Evolutionary conservation across 2,113 vertebrate genomes (phyloP), one percentile per base, ranked within the genome.

Genomic region (Zosterops lateralis): DNA sequence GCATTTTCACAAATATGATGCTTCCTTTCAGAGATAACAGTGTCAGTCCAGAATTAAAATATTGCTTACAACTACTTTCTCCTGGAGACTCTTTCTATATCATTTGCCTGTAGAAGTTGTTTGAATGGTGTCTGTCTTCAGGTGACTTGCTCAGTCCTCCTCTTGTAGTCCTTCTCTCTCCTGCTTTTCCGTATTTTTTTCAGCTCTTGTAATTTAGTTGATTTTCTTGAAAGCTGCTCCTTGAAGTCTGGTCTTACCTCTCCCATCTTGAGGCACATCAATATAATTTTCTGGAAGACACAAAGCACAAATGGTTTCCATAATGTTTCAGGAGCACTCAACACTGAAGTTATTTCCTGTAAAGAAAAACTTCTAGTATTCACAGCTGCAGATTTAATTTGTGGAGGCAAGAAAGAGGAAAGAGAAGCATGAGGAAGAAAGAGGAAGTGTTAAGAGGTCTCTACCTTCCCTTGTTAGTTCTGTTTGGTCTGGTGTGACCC

Each of bases 231-330:
- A 96, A 96, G 96, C 95, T 94, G 89, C 32, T 78, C 94, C 24
- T 15, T 92, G 84, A 72, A 88, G 90, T 87, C 47, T 53, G 75
- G 29, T 92, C 90, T 95, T 83, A 58, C 93, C 96, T 97, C 96
- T 96, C 95, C 95, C 96, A 97, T 97, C 97, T 96, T 95, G 97
- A 98, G 98, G 98, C 97, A 97, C 96, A 62, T 97, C 95, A 96
- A 40, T 94, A 92, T 82, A 54, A 66, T 87, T 96, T 97, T 97
- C 96, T 97, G 90, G 34, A 97, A 96, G 83, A 96, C 24, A 97
- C 18, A 96, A 84, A 75, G 14, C 47, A 80, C 51, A 90, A 38
- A 88, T 26, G 8, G 28, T 81, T 92, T 53, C n/a, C 40, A 32
- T 61, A 51, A 80, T 11, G 9, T 45, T 89, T 87, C 47, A 60